These are phyloP conservation scores for Poecilia gillii DNA, from an alignment of 2,797 vertebrate species.

Conservation along the genomic window DNA sequence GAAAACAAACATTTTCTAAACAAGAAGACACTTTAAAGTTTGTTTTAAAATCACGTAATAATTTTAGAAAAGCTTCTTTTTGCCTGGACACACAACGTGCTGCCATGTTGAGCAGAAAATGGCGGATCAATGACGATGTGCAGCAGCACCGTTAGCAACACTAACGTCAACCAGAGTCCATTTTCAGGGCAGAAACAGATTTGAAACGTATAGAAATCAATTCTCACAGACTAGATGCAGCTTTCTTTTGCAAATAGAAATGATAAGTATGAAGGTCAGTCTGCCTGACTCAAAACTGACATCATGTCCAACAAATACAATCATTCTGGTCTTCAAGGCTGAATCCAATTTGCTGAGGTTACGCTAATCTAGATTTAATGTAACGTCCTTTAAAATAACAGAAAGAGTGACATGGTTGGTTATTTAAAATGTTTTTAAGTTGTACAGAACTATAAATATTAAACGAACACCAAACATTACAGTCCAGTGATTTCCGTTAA, in stretches of 20 bases:
- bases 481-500: neutral
- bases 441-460: neutral
- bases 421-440: neutral
- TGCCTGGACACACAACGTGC: too few relatives aligned
- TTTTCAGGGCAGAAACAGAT: neutral
- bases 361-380: neutral
- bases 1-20: too few relatives aligned
- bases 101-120: too few relatives aligned
- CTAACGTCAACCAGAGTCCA: neutral
- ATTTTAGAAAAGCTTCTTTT: too few relatives aligned
- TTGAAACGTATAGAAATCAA: neutral
- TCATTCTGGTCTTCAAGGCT: neutral
- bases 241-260: neutral
- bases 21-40: too few relatives aligned
- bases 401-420: neutral
- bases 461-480: neutral
- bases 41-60: too few relatives aligned
- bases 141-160: too few relatives aligned
- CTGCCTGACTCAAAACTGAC: neutral
- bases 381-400: neutral
- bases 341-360: neutral
- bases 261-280: neutral
- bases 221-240: neutral
- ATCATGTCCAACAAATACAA: neutral
- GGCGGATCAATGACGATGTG: too few relatives aligned